A percentile compares a stretch with the other conserved stretches of the same genome.
These are phyloP conservation scores for Scylla paramamosain DNA, from an alignment of 1,140 invertebrate genomes.

Conservation along the genomic window DNA sequence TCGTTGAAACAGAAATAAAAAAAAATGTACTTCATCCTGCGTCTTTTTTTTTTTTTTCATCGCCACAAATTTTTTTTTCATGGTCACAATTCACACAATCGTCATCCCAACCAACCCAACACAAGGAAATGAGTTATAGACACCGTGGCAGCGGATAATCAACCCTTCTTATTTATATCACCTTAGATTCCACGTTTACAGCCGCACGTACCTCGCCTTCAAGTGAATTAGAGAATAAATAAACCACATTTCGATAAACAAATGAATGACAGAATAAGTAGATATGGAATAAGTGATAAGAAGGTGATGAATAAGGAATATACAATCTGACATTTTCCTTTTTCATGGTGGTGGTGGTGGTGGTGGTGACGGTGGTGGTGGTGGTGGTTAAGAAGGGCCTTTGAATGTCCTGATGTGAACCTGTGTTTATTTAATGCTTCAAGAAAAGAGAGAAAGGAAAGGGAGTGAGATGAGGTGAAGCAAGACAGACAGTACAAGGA, in stretches of 20 bases:
- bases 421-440: neutral
- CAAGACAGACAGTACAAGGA: too few relatives aligned
- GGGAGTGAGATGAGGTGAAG: neutral
- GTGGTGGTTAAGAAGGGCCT: neutral
- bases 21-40: too few relatives aligned
- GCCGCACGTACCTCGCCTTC: neutral
- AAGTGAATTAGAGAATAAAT: neutral
- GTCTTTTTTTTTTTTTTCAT: too few relatives aligned
- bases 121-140: too few relatives aligned
- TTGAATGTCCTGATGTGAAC: neutral
- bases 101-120: too few relatives aligned
- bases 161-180: too few relatives aligned
- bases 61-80: too few relatives aligned
- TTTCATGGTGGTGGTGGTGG: neutral
- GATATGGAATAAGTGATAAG: slow-evolving; percentile 11
- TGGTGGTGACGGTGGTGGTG: neutral
- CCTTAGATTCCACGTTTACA: too few relatives aligned
- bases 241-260: neutral
- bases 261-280: slow-evolving; percentile 4
- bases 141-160: too few relatives aligned
- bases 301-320: neutral
- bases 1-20: too few relatives aligned
- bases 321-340: neutral
- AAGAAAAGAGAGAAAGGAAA: neutral
- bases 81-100: too few relatives aligned